Conservation (phyloP, 2,888 invertebrate genomes). For the Tanypteryx hageni region DNA sequence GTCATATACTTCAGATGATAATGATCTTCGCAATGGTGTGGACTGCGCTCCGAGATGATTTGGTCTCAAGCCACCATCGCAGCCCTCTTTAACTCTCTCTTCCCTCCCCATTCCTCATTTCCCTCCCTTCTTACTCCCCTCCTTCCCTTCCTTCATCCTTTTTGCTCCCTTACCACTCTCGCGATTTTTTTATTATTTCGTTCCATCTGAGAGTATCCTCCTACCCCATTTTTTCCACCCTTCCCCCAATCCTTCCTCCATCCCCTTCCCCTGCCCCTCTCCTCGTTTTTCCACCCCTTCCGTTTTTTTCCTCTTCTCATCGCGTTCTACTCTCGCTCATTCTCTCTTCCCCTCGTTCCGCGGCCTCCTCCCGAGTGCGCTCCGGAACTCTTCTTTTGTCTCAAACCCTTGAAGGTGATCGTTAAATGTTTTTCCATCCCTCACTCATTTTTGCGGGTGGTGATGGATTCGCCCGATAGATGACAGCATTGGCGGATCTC, state of each 20-base stretch:
- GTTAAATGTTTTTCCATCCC: conserved; percentile 31
- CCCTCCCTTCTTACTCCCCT: neutral
- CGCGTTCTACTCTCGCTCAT: neutral
- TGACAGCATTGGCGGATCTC: neutral
- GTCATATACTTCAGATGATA: conserved; percentile 59
- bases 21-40: conserved; percentile 60
- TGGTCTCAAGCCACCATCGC: conserved; percentile 36
- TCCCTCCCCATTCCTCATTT: neutral
- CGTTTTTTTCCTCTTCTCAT: neutral
- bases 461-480: neutral
- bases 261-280: neutral
- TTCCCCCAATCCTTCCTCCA: neutral
- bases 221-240: neutral
- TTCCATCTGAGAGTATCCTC: neutral
- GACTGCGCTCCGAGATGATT: conserved; percentile 35
- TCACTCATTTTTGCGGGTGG: conserved; percentile 4
- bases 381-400: neutral
- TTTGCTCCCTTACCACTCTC: neutral
- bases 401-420: neutral
- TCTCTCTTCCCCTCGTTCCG: neutral
- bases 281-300: neutral
- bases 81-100: neutral
- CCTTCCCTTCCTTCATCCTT: neutral
- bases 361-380: neutral
- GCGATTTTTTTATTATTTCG: neutral